Conservation (phyloP, 2,888 invertebrate species). For the Cheilosia impressa region DNA sequence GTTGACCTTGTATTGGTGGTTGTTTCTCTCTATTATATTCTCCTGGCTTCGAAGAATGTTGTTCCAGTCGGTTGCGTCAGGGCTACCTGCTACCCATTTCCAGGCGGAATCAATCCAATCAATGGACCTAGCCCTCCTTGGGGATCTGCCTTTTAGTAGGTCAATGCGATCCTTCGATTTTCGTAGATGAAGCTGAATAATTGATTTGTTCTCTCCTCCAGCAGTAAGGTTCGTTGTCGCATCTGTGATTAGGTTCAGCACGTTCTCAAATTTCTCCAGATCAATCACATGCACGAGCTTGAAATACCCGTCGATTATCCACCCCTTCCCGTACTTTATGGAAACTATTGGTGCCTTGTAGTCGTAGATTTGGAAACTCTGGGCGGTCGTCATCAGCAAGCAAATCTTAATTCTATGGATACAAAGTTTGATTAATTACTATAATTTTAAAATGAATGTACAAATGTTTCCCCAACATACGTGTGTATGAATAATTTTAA, state of each 20-base stretch:
- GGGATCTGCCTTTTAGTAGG: not conserved
- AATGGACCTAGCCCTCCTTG: not conserved
- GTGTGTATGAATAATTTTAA: constrained; percentile 1
- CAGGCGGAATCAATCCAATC: constrained; percentile 12
- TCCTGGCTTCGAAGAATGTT: constrained; percentile 20
- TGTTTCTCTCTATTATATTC: constrained; percentile 10
- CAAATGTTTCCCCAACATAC: not conserved
- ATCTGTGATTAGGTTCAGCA: too few relatives aligned
- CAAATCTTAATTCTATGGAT: not conserved
- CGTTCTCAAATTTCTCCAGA: too few relatives aligned
- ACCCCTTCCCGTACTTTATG: too few relatives aligned
- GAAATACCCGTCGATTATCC: too few relatives aligned
- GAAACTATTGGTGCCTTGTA: not conserved
- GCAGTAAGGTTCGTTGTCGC: too few relatives aligned
- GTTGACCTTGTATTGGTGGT: constrained; percentile 33
- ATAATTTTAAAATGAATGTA: not conserved
- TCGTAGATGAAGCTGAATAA: too few relatives aligned
- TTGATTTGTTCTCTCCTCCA: too few relatives aligned
- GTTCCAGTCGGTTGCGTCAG: constrained; percentile 21
- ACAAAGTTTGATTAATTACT: not conserved
- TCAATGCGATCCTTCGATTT: too few relatives aligned
- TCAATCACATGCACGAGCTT: too few relatives aligned
- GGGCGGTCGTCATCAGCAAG: constrained; percentile 7
- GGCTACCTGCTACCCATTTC: constrained; percentile 18
- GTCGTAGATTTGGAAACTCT: constrained; percentile 31